Conservation (phyloP, 2,888 invertebrate genomes). For the Limnephilus marmoratus region DNA sequence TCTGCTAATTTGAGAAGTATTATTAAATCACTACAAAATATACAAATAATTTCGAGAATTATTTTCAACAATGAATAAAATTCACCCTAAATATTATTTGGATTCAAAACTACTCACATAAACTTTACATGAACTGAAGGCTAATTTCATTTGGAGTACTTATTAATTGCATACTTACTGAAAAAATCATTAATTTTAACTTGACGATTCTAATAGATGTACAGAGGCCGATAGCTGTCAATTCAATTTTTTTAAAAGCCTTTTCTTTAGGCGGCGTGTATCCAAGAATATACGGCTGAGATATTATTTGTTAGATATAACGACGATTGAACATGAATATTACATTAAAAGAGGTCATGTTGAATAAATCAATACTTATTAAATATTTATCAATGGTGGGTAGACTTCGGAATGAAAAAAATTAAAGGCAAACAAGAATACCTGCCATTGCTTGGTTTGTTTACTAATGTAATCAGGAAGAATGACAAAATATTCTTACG, state of each 20-base stretch:
- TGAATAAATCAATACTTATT: conserved; percentile 10
- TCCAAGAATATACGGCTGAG: neutral
- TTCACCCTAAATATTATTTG: neutral
- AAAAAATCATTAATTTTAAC: neutral
- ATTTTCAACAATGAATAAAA: neutral
- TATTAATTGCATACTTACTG: neutral
- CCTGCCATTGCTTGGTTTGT: neutral
- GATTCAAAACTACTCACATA: neutral
- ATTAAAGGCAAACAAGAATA: neutral
- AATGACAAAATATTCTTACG: neutral
- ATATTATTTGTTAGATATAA: neutral
- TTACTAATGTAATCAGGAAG: neutral
- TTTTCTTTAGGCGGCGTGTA: neutral
- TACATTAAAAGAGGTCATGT: neutral
- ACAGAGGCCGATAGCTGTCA: neutral
- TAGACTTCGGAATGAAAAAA: neutral
- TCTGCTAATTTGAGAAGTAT: too few relatives aligned
- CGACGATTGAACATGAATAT: conserved; percentile 15
- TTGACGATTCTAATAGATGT: neutral
- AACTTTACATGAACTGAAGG: neutral
- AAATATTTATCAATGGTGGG: conserved; percentile 51
- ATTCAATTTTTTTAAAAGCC: neutral
- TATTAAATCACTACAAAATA: neutral
- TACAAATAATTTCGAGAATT: neutral
- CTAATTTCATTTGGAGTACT: neutral